A percentile compares a stretch with the other conserved stretches of the same genome.
Conservation (phyloP, 2,888 invertebrate species). For the Melanchra persicariae region DNA sequence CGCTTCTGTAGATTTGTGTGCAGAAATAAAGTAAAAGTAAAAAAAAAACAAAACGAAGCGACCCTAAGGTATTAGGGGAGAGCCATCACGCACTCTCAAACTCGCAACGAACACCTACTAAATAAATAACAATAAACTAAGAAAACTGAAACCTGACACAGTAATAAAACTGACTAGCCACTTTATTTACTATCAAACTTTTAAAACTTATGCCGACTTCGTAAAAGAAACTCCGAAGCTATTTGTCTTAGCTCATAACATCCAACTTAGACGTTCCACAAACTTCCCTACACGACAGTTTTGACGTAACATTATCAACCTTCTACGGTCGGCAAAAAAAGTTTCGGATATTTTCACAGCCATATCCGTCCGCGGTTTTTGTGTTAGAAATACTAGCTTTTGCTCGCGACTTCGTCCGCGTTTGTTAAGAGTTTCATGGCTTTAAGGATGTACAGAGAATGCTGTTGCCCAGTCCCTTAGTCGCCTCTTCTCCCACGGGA, state of each 20-base stretch:
- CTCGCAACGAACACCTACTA: neutral
- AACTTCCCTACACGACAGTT: constrained; percentile 41
- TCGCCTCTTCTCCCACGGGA: too few species aligned
- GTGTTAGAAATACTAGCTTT: neutral
- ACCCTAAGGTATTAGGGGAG: neutral
- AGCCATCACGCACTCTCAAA: neutral
- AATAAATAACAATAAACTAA: constrained; percentile 46
- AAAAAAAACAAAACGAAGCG: constrained; percentile 2
- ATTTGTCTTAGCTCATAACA: constrained; percentile 52
- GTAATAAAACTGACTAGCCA: constrained; percentile 41
- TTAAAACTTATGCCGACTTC: constrained; percentile 35
- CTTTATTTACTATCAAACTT: constrained; percentile 50
- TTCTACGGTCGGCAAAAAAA: constrained; percentile 34
- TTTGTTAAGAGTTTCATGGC: too few species aligned
- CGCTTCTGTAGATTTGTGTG: too few species aligned
- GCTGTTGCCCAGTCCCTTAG: too few species aligned
- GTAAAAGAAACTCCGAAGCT: constrained; percentile 35
- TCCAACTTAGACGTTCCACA: constrained; percentile 44
- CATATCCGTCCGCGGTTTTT: constrained; percentile 40
- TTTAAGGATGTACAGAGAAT: too few species aligned
- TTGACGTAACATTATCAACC: constrained; percentile 29
- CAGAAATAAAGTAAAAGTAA: too few species aligned
- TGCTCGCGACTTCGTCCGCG: too few species aligned
- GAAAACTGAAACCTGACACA: constrained; percentile 10
- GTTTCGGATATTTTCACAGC: constrained; percentile 45